Evolutionary conservation across 1,140 invertebrate species (phyloP), one percentile per base, ranked within the genome.

Genomic region (Lordiphosa stackelbergi): DNA sequence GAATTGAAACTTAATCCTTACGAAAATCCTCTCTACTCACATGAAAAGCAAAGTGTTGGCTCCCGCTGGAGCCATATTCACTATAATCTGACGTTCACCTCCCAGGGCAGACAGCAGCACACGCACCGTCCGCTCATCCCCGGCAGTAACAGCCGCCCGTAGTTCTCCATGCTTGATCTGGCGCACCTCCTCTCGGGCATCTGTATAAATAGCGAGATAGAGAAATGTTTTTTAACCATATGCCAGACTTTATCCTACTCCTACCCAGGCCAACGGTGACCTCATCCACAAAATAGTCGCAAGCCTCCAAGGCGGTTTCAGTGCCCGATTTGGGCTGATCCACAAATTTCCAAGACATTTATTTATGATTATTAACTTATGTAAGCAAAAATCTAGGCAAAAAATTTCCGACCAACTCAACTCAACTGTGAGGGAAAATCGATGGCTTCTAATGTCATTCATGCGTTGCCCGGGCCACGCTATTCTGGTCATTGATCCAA

Each of bases 11-110:
- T 12, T 12, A 34, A 9, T 31, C 28, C 5, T 2, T 9, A 0
- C 8, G n/a, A 5, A 8, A 19, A 43, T 11, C 42, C 38, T 8
- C 5, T 59, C 3, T 24, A 89, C 92, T 92, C 85, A 95, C 94
- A 93, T 92, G 86, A 95, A 97, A 13, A 97, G 89, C 37, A 97
- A 85, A 0, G 95, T 97, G 71, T 95, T 96, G 41, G 93, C 93
- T 3, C 95, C 95, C 69, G 93, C 93, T 0, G 95, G 95, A 3
- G 95, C 93, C 90, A 95, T 92, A 83, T 97, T 97, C 51, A 96
- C 91, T 38, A 96, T 91, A 40, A 91, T 90, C 69, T 93, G 93
- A 0, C 92, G 90, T 66, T 94, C 91, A 16, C 87, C 74, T 0
- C 91, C 91, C 38, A 94, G 86, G 1, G 91, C 91, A 45, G 91